Evolutionary conservation across 2,113 vertebrate species (phyloP), one percentile per base, ranked within the genome.

Genomic region (Callithrix jacchus): DNA sequence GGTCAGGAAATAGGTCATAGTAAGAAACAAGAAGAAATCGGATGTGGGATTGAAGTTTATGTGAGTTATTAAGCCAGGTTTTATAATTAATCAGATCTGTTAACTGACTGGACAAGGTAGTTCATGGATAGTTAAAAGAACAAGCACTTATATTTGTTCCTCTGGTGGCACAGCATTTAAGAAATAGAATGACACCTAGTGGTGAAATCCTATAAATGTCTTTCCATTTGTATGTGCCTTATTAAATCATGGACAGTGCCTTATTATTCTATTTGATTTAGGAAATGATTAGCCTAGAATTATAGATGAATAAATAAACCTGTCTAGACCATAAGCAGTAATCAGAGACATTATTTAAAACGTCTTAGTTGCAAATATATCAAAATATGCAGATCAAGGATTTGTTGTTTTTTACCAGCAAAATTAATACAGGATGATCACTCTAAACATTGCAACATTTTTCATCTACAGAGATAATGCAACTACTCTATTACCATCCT

Each of bases 111-210:
- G 32, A 37, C 18, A 89, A 35, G 32, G 17, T 42, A 47, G 8
- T 95, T 83, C n/a, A 47, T 2, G 68, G 66, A 21, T 54, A 70
- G 25, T 88, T 90, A 27, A 87, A 96, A 94, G n/a, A 89, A 81
- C 13, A 88, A 68, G 35, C 30, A 70, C 76, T 47, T 16, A 23
- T 68, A 93, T 91, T 94, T 96, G 30, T 25, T 96, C 32, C n/a
- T 81, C 30, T 23, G 5, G 21, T 93, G 40, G 25, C 56, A 54
- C 6, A 83, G 13, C 37, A 47, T n/a, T 88, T 95, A 94, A 93
- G 47, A 81, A 77, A 35, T 93, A 70, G 93, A 70, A 74, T 89
- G 80, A 93, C 70, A 94, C 9, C 58, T 93, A 90, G 52, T 96
- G 87, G 91, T 89, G 40, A 94, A 95, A 95, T 73, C 6, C 25